Conservation (phyloP, 2,888 invertebrate species). For the Parnassius glacialis region DNA sequence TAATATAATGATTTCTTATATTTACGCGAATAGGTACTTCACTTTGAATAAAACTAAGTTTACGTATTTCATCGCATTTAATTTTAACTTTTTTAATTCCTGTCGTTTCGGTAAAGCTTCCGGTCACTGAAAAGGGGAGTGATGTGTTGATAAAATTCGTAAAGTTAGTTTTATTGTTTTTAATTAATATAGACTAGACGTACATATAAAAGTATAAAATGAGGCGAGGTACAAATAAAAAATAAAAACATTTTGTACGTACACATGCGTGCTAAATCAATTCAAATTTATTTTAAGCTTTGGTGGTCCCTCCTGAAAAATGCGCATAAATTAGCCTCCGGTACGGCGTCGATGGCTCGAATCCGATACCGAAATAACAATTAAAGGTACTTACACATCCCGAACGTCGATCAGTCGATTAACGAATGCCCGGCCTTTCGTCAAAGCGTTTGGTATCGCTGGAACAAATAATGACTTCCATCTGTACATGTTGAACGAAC, state of each 20-base stretch:
- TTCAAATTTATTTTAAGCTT: conserved; percentile 23
- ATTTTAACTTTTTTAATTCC: too few relatives aligned
- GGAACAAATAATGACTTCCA: neutral
- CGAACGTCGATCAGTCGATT: conserved; percentile 3
- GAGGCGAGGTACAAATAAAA: neutral
- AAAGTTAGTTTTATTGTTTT: too few relatives aligned
- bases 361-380: conserved; percentile 13
- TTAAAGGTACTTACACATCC: conserved; percentile 11
- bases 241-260: neutral
- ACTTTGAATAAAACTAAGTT: too few relatives aligned
- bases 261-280: conserved; percentile 4
- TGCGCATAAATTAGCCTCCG: conserved; percentile 16
- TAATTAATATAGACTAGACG: too few relatives aligned
- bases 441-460: conserved; percentile 9
- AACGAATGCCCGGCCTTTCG: conserved; percentile 3
- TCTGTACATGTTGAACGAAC: conserved; percentile 1
- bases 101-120: too few relatives aligned
- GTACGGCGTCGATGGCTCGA: neutral
- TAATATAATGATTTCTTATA: too few relatives aligned
- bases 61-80: too few relatives aligned
- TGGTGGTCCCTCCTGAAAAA: conserved; percentile 23
- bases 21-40: too few relatives aligned
- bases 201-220: neutral
- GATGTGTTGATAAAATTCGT: too few relatives aligned
- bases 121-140: too few relatives aligned